Evolutionary conservation across 92 coral and sea anemone genomes (phyloP).

Genomic region (Plumapathes pennacea): DNA sequence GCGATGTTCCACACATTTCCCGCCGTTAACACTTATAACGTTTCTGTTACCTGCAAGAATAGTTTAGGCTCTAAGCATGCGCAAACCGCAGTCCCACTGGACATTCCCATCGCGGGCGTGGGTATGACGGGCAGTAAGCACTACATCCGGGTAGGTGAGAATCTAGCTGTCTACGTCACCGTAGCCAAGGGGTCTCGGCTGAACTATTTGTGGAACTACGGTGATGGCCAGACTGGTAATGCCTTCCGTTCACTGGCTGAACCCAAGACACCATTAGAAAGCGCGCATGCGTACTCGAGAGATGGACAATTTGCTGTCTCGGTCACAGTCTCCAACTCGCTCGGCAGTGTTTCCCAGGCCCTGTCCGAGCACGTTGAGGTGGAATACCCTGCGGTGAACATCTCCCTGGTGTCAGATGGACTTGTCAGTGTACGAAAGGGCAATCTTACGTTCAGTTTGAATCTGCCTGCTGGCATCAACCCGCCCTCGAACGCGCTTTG

Average conservation of each 20-base stretch:
- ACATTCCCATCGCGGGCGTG: conserved; percentile 63
- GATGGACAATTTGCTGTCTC: conserved; percentile 62
- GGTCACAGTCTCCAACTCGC: conserved; percentile 67
- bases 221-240: conserved; percentile 42
- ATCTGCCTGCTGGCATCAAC: conserved; percentile 21
- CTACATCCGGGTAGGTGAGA: conserved; percentile 63
- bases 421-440: conserved; percentile 65
- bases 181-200: conserved; percentile 73
- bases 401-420: conserved; percentile 46
- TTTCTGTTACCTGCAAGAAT: conserved; percentile 61
- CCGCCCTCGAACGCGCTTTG: conserved; percentile 72
- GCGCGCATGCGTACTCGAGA: conserved; percentile 49
- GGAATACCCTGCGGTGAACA: conserved; percentile 58
- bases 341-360: conserved; percentile 32
- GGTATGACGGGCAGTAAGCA: conserved; percentile 37
- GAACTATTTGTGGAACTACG: conserved; percentile 45
- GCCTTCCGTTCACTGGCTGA: conserved; percentile 23
- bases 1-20: conserved; percentile 48
- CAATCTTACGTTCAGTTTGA: conserved; percentile 35
- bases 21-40: conserved; percentile 60
- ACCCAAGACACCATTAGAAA: conserved; percentile 39
- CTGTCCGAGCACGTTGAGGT: conserved; percentile 43
- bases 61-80: conserved; percentile 56
- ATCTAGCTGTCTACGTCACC: conserved; percentile 46
- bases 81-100: conserved; percentile 52